These are phyloP conservation scores for Drosophila lacicola DNA, from an alignment of 2,888 invertebrate species.

Conservation along the genomic window DNA sequence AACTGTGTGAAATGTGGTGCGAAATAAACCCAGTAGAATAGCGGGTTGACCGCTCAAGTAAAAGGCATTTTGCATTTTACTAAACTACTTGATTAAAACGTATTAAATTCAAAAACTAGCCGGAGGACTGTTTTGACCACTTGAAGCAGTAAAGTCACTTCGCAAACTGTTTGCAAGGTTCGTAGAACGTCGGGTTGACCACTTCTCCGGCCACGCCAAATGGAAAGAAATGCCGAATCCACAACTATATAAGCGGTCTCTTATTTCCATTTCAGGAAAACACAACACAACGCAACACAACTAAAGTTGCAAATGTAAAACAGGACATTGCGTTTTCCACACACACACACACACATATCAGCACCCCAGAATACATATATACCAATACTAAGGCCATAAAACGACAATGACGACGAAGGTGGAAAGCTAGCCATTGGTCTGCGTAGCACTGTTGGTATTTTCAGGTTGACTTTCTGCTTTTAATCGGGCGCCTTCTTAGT, in stretches of 20 bases:
- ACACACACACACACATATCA: constrained; percentile 4
- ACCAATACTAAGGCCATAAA: constrained; percentile 10
- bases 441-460: constrained; percentile 34
- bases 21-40: constrained; percentile 39
- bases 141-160: constrained; percentile 46
- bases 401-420: constrained; percentile 12
- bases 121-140: constrained; percentile 26
- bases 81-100: constrained; percentile 4
- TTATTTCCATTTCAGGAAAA: constrained; percentile 63
- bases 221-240: constrained; percentile 37
- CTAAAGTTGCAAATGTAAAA: constrained; percentile 73
- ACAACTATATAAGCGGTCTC: constrained; percentile 14
- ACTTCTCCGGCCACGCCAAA: constrained; percentile 26
- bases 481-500: constrained; percentile 33
- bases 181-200: constrained; percentile 41
- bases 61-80: constrained; percentile 61
- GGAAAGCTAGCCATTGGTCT: constrained; percentile 53
- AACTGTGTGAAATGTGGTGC: constrained; percentile 46
- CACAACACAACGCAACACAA: constrained; percentile 48
- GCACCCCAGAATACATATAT: constrained; percentile 8
- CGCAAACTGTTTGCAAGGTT: constrained; percentile 57
- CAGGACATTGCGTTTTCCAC: constrained; percentile 74
- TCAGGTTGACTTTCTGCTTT: constrained; percentile 24
- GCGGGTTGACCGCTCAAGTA: constrained; percentile 39
- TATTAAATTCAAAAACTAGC: constrained; percentile 15